These are phyloP conservation scores for Cherax quadricarinatus DNA, from an alignment of 1,140 invertebrate genomes.

Conservation along the genomic window DNA sequence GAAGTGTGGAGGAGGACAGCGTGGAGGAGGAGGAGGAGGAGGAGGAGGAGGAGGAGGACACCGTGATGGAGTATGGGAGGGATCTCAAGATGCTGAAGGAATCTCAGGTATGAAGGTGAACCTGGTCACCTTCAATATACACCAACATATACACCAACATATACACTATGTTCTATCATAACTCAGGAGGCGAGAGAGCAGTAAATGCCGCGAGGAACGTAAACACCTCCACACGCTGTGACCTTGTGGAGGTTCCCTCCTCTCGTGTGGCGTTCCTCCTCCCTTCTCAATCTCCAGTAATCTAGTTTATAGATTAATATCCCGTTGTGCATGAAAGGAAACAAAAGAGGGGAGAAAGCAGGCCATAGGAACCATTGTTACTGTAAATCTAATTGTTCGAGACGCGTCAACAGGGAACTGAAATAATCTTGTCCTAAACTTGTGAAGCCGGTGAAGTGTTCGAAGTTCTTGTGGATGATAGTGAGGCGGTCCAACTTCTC, in stretches of 20 bases:
- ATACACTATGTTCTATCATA: conserved; percentile 39
- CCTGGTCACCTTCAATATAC: background rate
- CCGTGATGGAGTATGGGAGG: too few relatives aligned
- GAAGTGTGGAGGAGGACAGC: too few relatives aligned
- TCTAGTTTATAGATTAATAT: conserved; percentile 10
- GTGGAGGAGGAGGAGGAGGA: too few relatives aligned
- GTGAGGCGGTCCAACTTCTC: too few relatives aligned
- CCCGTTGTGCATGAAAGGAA: background rate
- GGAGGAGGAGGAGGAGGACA: too few relatives aligned
- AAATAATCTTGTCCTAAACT: background rate
- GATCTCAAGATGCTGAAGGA: too few relatives aligned
- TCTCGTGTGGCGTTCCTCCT: background rate
- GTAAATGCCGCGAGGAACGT: conserved; percentile 46
- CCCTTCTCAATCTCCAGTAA: conserved; percentile 10
- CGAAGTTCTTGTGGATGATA: too few relatives aligned
- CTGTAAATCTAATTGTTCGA: conserved; percentile 17
- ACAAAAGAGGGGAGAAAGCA: background rate
- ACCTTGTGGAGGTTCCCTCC: conserved; percentile 1
- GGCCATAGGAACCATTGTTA: background rate
- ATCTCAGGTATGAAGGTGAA: background rate
- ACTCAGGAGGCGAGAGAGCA: conserved; percentile 41
- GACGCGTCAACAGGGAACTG: conserved; percentile 1
- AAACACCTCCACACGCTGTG: conserved; percentile 2
- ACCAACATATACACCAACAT: conserved; percentile 40
- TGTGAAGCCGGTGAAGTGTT: background rate